These are phyloP conservation scores for Cheumatopsyche charites DNA, from an alignment of 1,140 invertebrate species.

Conservation along the genomic window DNA sequence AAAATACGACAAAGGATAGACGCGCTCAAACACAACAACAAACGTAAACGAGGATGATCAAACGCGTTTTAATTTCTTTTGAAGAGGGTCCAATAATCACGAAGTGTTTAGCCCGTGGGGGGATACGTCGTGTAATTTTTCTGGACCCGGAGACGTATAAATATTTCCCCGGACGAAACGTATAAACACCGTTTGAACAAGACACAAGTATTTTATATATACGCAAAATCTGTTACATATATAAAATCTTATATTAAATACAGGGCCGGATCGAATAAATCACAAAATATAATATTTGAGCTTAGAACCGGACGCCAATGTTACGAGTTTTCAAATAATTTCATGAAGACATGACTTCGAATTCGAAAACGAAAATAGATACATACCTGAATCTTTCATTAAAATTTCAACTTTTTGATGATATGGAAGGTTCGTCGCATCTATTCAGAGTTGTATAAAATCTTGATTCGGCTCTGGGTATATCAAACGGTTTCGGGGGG, in stretches of 20 bases:
- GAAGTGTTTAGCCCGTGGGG: slow-evolving; percentile 17
- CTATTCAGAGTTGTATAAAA: no score
- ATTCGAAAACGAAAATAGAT: no score
- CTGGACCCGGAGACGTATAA: slow-evolving; percentile 24
- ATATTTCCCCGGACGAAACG: slow-evolving; percentile 13
- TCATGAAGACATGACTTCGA: no score
- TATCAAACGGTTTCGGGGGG: slow-evolving; percentile 22
- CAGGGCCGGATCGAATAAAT: no score
- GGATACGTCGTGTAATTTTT: slow-evolving; percentile 32
- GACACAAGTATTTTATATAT: not conserved
- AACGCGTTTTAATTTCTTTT: slow-evolving; percentile 36
- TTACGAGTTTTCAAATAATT: no score
- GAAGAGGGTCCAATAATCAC: slow-evolving; percentile 37
- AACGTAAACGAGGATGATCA: slow-evolving; percentile 19
- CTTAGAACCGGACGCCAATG: no score
- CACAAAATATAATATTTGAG: no score
- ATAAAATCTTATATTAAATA: not conserved
- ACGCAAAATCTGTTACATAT: not conserved
- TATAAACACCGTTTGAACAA: slow-evolving; percentile 23
- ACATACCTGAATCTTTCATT: no score
- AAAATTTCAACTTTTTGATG: no score
- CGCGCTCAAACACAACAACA: no score
- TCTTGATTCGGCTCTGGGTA: no score
- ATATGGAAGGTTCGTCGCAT: no score
- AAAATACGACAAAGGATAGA: slow-evolving; percentile 22